Evolutionary conservation across 2,888 invertebrate species (phyloP), one percentile per base, ranked within the genome.

Genomic region (Eilema caniola): DNA sequence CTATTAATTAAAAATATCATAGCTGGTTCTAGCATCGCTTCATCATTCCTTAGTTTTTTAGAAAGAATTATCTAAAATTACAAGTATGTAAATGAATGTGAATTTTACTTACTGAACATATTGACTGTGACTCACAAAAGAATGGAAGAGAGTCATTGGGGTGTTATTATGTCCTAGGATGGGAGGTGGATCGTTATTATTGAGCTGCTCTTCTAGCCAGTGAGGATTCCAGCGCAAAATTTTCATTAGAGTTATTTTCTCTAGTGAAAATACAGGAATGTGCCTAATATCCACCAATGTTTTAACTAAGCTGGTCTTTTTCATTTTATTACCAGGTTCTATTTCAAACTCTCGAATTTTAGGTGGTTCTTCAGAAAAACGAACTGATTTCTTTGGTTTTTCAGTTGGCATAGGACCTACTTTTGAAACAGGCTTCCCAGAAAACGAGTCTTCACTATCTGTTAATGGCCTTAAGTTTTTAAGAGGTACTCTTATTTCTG

Each of bases 201-300:
- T 87, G 28, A 90, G 85, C 83, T 96, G 96, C 78, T 96, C 96
- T 70, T 95, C 89, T 3, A 97, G 85, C 97, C 97, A 97, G 33
- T 95, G 92, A 12, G 97, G 96, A 82, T 96, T 96, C 97, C 97
- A 97, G 25, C 91, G 81, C 8, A 97, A 91, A 75, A 97, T 96
- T 75, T 95, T 94, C 75, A 95, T 90, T 33, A 96, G 87, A 16
- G 96, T 95, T 61, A 95, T 90, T 75, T 96, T 95, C 78, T 92
- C 86, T 62, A 89, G 80, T 37, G 94, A 93, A 79, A 90, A 92
- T 23, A 88, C 78, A 31, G 93, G 92, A 77, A 84, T 86, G 65
- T 90, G 88, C 56, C 86, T 86, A 11, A 82, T 76, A 74, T 93
- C 90, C 11, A 91, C 76, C 57, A 90, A 73, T 59, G 86, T 81